These are phyloP conservation scores for Benitochromis conjunctus DNA, from an alignment of 2,113 vertebrate species.

Conservation along the genomic window DNA sequence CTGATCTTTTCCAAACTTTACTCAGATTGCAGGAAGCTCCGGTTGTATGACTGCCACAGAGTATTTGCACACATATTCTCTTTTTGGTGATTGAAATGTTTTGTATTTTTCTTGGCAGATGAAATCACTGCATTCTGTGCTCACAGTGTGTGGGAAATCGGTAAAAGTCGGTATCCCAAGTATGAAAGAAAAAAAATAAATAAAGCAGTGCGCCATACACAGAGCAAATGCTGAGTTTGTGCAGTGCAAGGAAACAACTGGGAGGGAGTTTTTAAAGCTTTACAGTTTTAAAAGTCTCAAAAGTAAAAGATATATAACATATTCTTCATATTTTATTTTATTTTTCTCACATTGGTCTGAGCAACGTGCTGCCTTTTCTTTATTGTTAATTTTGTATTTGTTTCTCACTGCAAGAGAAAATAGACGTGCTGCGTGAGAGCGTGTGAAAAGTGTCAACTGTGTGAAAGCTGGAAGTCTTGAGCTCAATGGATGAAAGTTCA, in stretches of 20 bases:
- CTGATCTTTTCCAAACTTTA: constrained; percentile 10
- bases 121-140: neutral
- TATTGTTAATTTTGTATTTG: neutral
- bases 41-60: neutral
- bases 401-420: neutral
- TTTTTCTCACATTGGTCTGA: neutral
- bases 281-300: neutral
- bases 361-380: neutral
- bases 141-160: neutral
- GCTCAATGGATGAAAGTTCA: neutral
- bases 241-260: neutral
- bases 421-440: neutral
- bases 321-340: neutral
- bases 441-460: neutral
- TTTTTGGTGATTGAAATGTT: neutral
- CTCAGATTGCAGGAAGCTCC: neutral
- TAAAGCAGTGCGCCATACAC: neutral
- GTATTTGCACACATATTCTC: neutral
- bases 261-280: neutral
- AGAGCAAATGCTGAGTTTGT: neutral
- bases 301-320: neutral
- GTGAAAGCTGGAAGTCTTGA: neutral
- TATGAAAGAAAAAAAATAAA: neutral
- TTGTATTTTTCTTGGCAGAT: constrained; percentile 1
- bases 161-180: neutral